These are phyloP conservation scores for Hylaea fasciaria DNA, from an alignment of 2,888 invertebrate species.

Conservation along the genomic window DNA sequence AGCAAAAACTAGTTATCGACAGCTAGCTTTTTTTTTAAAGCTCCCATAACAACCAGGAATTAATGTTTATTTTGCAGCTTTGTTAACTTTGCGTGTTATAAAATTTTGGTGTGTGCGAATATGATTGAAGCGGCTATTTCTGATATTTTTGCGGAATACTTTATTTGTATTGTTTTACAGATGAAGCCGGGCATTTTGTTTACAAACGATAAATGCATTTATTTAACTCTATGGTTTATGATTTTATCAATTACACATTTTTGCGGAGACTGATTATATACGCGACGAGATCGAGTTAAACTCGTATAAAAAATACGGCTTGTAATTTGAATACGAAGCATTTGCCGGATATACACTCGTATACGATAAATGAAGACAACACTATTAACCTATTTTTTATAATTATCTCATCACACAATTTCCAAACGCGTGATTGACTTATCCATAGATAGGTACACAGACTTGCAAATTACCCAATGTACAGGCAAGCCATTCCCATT, in stretches of 20 bases:
- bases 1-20: slow-evolving; percentile 41
- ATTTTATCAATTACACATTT: too few relatives aligned
- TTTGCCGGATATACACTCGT: too few relatives aligned
- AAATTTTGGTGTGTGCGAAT: slow-evolving; percentile 9
- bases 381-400: too few relatives aligned
- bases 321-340: too few relatives aligned
- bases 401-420: neutral
- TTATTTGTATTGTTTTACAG: neutral
- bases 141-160: neutral
- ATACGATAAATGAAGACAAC: too few relatives aligned
- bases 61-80: slow-evolving; percentile 36
- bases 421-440: slow-evolving; percentile 5
- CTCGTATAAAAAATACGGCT: too few relatives aligned
- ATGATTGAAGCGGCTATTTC: neutral
- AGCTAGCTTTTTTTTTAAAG: slow-evolving; percentile 36
- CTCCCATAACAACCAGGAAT: slow-evolving; percentile 9
- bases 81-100: slow-evolving; percentile 40
- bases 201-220: too few relatives aligned
- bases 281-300: too few relatives aligned
- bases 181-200: too few relatives aligned
- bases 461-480: slow-evolving; percentile 44
- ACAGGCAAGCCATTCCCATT: slow-evolving; percentile 54
- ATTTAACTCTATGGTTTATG: too few relatives aligned
- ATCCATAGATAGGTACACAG: neutral
- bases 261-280: too few relatives aligned